These are phyloP conservation scores for Augochlorella aurata DNA, from an alignment of 2,888 invertebrate species.

Conservation along the genomic window DNA sequence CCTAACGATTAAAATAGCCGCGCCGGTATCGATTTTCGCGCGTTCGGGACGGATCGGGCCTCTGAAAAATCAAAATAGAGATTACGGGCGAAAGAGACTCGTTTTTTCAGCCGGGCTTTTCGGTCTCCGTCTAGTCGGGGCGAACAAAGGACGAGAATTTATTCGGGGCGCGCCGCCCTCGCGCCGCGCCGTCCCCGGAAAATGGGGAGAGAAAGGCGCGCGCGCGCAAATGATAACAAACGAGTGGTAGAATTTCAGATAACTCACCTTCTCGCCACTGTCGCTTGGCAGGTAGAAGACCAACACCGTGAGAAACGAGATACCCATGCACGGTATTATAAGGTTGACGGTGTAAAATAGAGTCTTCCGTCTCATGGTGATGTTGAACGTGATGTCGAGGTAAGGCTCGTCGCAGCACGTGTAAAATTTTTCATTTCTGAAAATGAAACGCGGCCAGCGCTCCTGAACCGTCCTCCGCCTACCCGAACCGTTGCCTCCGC, in stretches of 20 bases:
- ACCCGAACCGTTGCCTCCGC: not conserved
- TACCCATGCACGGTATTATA: constrained; percentile 98
- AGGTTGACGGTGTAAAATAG: constrained; percentile 98
- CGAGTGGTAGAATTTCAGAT: not conserved
- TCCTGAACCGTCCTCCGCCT: constrained; percentile 8
- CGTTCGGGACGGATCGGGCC: not conserved
- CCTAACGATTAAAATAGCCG: constrained; percentile 1
- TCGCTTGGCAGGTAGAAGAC: constrained; percentile 99
- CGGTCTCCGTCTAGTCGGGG: no score
- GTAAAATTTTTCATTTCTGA: constrained; percentile 95
- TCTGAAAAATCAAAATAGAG: not conserved
- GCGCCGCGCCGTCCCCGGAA: no score
- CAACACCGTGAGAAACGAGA: constrained; percentile 97
- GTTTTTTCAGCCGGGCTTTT: no score
- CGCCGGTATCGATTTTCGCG: not conserved
- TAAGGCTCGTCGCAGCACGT: constrained; percentile 99
- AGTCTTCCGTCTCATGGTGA: constrained; percentile 97
- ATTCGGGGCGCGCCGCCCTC: no score
- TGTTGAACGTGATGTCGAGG: constrained; percentile 97
- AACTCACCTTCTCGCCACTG: constrained; percentile 95
- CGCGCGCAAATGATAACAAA: no score
- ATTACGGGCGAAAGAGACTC: not conserved
- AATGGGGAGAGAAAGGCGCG: no score
- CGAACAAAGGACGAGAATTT: no score
- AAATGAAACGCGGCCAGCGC: constrained; percentile 63